Base-by-base conservation (phyloP, 2,888 invertebrate genomes). In the Hartigia nigra region DNA sequence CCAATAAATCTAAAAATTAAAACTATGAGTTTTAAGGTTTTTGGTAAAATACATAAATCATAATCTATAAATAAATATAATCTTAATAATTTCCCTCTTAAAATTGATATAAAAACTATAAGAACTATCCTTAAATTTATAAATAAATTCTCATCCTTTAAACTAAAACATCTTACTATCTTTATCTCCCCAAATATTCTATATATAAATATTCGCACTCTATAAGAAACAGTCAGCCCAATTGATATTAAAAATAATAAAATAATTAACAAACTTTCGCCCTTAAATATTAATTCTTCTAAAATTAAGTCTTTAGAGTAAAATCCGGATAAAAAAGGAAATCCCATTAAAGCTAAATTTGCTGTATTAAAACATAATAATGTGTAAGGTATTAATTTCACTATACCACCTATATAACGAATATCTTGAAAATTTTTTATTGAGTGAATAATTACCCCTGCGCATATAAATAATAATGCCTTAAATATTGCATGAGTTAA, bases 401-500 rank as follows among this genome's bases (percentile, higher is more conserved):
- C 90, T 88, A 94, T 86, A 0, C 92, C 90, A 0, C 94, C 94
- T 85, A 95, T 93, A 91, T 86, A 92, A 9, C 95, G 95, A 93
- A 95, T 94, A 94, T 95, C 95, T 90, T 96, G 95, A 87, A 88
- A 92, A 92, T 94, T 93, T 85, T 89, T 91, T 90, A 94, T 92
- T 90, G 92, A 92, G 92, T 95, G 95, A 93, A 96, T 95, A 92
- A 95, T 92, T 77, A 93, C 92, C 0, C 96, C 96, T 0, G 95
- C 94, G 93, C 95, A 95, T 88, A 96, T 93, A 94, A 96, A 95
- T 91, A 95, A 92, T 91, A 95, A 92, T 85, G 95, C 95, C 83
- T 96, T 96, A 95, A 96, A 96, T 92, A 96, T 93, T 82, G 95
- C 95, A 93, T 96, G 95, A 84, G 93, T 94, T 90, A 95, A 92